Evolutionary conservation across 2,888 invertebrate genomes (phyloP).

Genomic region (Anarsia innoxiella): DNA sequence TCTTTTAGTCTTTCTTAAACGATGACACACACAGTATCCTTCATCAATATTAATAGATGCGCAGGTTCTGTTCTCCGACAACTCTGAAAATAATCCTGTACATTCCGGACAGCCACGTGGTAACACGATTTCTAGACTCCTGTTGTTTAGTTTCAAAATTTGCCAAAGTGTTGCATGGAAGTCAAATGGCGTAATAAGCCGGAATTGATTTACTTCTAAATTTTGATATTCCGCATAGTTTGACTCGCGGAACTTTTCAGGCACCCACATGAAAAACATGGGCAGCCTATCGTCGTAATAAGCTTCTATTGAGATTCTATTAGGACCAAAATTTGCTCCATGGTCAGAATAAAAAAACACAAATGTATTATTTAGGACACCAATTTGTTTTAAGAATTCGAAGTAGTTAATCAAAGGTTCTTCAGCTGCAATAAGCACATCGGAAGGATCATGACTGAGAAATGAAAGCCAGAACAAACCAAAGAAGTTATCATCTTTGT

Average conservation of each 20-base stretch:
- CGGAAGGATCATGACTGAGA: background rate
- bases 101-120: background rate
- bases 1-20: no score
- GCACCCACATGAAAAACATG: slow-evolving; percentile 3
- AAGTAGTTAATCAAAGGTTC: background rate
- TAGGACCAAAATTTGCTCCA: background rate
- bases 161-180: slow-evolving; percentile 5
- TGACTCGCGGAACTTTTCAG: background rate
- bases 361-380: slow-evolving; percentile 1
- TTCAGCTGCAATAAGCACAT: background rate
- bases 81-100: slow-evolving; percentile 1
- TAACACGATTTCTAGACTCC: slow-evolving; percentile 28
- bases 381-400: background rate
- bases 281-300: slow-evolving; percentile 7
- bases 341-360: slow-evolving; percentile 3
- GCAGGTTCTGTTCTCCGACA: background rate
- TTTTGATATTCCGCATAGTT: background rate
- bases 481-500: slow-evolving; percentile 3
- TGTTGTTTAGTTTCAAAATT: slow-evolving; percentile 40
- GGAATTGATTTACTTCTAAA: background rate
- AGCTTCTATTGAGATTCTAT: background rate
- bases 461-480: slow-evolving; percentile 4
- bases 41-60: background rate
- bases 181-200: slow-evolving; percentile 6
- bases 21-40: slow-evolving; percentile 4